A percentile compares a stretch with the other conserved stretches of the same genome.
phyloP scores from a whole-genome alignment of 2,888 invertebrate species.

The Cylindroiulus punctatus region DNA sequence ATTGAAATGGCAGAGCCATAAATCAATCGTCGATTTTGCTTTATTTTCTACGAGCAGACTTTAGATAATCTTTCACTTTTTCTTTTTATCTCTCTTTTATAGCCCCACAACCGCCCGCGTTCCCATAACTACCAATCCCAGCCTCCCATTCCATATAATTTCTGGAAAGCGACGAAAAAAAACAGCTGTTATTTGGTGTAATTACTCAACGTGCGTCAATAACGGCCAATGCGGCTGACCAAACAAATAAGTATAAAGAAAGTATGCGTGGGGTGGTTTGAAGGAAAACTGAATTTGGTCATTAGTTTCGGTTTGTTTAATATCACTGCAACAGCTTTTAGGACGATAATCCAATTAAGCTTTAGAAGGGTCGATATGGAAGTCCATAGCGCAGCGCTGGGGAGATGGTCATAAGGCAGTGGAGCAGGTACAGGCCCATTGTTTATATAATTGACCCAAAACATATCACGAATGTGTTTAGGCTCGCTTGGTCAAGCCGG shows the following conservation, averaged over 20 bases:
- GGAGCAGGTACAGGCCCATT: conserved; percentile 2
- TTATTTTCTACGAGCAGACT: conserved; percentile 10
- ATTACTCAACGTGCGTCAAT: conserved; percentile 27
- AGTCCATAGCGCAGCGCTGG: background rate
- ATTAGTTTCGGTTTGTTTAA: conserved; percentile 34
- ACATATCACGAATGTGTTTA: background rate
- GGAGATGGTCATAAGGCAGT: background rate
- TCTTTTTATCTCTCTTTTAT: conserved; percentile 30
- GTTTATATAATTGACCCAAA: conserved; percentile 23
- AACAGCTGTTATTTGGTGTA: background rate
- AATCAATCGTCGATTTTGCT: conserved; percentile 39
- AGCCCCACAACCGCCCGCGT: background rate
- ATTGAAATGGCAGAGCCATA: background rate
- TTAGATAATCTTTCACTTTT: conserved; percentile 20
- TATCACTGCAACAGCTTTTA: conserved; percentile 29
- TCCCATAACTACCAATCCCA: conserved; percentile 36
- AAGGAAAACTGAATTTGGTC: conserved; percentile 21
- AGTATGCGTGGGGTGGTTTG: background rate
- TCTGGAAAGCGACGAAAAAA: conserved; percentile 19
- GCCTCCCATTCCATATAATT: background rate
- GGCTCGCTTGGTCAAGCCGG: conserved; percentile 1
- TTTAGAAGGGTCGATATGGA: background rate
- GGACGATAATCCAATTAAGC: conserved; percentile 38
- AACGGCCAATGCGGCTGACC: background rate
- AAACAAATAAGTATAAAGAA: background rate